Evolutionary conservation across 2,888 invertebrate species (phyloP), one percentile per base, ranked within the genome.

Genomic region (Thysanoteuthis rhombus): DNA sequence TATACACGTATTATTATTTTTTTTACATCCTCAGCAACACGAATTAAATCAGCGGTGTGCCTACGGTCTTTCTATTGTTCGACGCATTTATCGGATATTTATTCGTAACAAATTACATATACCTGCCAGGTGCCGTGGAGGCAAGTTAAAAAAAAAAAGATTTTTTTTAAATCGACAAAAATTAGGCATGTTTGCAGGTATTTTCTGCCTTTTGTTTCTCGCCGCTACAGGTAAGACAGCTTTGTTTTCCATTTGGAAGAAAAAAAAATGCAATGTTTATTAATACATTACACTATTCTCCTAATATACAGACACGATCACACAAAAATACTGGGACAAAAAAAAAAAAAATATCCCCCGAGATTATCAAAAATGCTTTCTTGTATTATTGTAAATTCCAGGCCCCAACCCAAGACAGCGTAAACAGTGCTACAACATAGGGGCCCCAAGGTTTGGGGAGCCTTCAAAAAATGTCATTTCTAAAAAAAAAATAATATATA

Each of bases 41-140:
- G 16, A 10, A 75, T n/a, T 75, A 75, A 75, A 36, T 75, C 75
- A 75, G 75, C n/a, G n/a, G 75, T 75, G 75, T 75, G 75, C 75
- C 75, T 75, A n/a, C 75, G 75, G 75, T 75, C 75, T 32, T 58
- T 32, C 58, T 75, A 75, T 75, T 75, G n/a, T n/a, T 75, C 75
- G 75, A 75, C 75, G 75, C n/a, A 75, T 75, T 75, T 75, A 75
- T 75, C n/a, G 75, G 75, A 75, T 75, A 75, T 75, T 75, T 75
- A 75, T 75, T 75, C 16, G 10, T 52, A 25, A 3, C 12, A 75
- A 75, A n/a, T 32, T 10, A 75, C 10, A n/a, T 75, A 75, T 36
- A 58, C n/a, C n/a, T 75, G 75, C n/a, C 75, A 75, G n/a, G 75
- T 75, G n/a, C 75, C 75, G 75, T n/a, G 75, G 75, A 75, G 75